Base-by-base conservation (phyloP, 2,113 vertebrate species). In the Zosterops lateralis region DNA sequence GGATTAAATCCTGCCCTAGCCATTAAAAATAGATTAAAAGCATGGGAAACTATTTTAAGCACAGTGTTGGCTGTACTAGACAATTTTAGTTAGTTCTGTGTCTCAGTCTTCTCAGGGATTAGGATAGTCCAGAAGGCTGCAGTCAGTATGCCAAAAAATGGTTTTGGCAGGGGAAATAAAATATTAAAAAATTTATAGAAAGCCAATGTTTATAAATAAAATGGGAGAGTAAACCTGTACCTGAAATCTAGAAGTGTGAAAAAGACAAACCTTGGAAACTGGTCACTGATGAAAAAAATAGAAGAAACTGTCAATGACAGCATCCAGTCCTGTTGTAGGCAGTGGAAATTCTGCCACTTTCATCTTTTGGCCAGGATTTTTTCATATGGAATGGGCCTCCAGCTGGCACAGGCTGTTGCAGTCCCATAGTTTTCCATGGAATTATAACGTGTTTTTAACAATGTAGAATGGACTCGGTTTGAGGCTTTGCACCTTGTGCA, bases 41-140 rank as follows among this genome's bases (percentile, higher is more conserved):
- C 97, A 96, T 78, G 89, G 56, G 81, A 73, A 97, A 96, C 91
- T 98, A 97, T 98, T 98, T 98, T 96, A 96, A 97, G 96, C 77
- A 67, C 78, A 95, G 92, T 95, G 96, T 97, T 97, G 97, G 96
- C 97, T 98, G 96, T 95, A 97, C 96, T 96, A 98, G 97, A 97
- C 96, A 96, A 97, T 97, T 98, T 97, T 97, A 96, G 94, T 96
- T 96, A 96, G 97, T 96, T 96, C 95, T 97, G 88, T 95, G 96
- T 96, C 96, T 97, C 95, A 96, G 97, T 82, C 97, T 98, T 98
- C 96, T 97, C 97, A 97, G 91, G 97, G 97, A 97, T 98, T 97
- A 97, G 95, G 97, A 93, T 96, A 97, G 98, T 97, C 97, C 97
- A 97, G 97, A 98, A 98, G 97, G 97, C 97, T 97, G 96, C 70